These are phyloP conservation scores for Thera obeliscata DNA, from an alignment of 2,888 invertebrate genomes.

Conservation along the genomic window DNA sequence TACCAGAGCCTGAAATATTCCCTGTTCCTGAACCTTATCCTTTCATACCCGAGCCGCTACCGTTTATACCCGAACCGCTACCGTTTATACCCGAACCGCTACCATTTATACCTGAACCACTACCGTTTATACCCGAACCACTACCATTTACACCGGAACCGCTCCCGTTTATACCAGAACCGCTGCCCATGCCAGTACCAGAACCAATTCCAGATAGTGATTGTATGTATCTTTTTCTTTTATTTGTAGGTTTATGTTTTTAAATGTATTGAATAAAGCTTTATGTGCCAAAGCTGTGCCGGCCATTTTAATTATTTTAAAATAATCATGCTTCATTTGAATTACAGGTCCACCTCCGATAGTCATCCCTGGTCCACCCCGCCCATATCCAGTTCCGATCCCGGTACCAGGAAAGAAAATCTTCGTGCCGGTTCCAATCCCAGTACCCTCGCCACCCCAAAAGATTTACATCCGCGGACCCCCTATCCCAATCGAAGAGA, in stretches of 20 bases:
- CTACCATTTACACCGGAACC: slow-evolving; percentile 18
- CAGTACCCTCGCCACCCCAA: slow-evolving; percentile 56
- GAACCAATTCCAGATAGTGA: slow-evolving; percentile 21
- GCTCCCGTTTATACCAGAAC: slow-evolving; percentile 1
- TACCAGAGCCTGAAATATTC: slow-evolving; percentile 23
- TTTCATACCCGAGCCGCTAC: slow-evolving; percentile 20
- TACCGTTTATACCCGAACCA: slow-evolving; percentile 23
- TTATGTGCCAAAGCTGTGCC: too few species aligned
- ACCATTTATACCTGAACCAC: neutral
- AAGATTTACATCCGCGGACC: slow-evolving; percentile 57
- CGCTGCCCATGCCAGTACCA: slow-evolving; percentile 34
- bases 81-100: slow-evolving; percentile 20
- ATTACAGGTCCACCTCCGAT: slow-evolving; percentile 65
- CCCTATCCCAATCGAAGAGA: slow-evolving; percentile 56
- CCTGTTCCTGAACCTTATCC: neutral
- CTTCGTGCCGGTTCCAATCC: slow-evolving; percentile 56
- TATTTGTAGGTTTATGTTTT: too few species aligned
- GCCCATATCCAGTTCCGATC: slow-evolving; percentile 70
- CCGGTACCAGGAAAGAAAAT: slow-evolving; percentile 65
- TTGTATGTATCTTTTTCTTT: slow-evolving; percentile 36
- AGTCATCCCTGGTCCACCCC: slow-evolving; percentile 67
- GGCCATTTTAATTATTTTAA: neutral
- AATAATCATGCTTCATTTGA: neutral
- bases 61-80: neutral
- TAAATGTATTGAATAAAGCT: too few species aligned